Evolutionary conservation across 2,797 vertebrate genomes (phyloP).

Genomic region (Aplochiton taeniatus): DNA sequence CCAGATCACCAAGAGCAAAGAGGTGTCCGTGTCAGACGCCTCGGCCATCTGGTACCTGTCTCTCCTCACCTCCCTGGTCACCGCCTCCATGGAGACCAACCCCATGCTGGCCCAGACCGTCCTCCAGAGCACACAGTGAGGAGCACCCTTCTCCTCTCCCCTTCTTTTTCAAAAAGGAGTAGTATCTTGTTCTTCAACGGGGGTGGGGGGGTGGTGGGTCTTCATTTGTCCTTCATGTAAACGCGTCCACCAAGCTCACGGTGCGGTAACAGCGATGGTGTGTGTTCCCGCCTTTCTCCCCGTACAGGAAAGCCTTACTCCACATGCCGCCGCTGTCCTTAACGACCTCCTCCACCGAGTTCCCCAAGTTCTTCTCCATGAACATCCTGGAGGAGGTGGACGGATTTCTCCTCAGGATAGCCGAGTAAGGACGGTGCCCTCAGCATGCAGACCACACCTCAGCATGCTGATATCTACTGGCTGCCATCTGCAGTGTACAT

Average conservation of each 20-base stretch:
- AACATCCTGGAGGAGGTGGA: constrained; percentile 97
- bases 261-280: too few relatives aligned
- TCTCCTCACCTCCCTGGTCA: constrained; percentile 94
- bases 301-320: constrained; percentile 88
- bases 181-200: neutral
- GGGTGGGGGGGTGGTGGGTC: neutral
- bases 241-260: too few relatives aligned
- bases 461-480: constrained; percentile 27
- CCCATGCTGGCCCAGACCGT: constrained; percentile 91
- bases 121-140: constrained; percentile 94
- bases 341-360: constrained; percentile 86
- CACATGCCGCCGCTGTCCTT: constrained; percentile 97
- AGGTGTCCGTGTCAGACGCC: constrained; percentile 93
- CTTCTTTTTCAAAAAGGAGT: neutral
- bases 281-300: neutral
- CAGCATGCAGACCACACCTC: constrained; percentile 28
- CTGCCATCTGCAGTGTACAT: constrained; percentile 8
- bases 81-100: constrained; percentile 96
- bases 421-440: constrained; percentile 85
- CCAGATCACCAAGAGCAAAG: constrained; percentile 89
- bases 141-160: constrained; percentile 10
- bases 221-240: constrained; percentile 3
- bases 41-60: constrained; percentile 99
- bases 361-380: constrained; percentile 93
- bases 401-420: constrained; percentile 93